Conservation (phyloP, 2,888 invertebrate genomes). For the Neoaliturus tenellus region DNA sequence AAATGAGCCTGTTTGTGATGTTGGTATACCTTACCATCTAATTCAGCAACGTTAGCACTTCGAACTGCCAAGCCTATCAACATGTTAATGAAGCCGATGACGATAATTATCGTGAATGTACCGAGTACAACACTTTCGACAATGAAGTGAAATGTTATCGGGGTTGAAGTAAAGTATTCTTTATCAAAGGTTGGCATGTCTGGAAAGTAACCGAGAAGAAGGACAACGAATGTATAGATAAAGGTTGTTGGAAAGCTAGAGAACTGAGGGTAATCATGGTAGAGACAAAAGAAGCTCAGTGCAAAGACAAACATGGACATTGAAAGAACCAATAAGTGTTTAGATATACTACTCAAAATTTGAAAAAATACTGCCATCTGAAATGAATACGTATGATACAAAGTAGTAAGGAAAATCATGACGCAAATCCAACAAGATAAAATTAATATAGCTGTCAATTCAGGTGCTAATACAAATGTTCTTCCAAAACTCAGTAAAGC, state of each 20-base stretch:
- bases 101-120: neutral
- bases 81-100: conserved; percentile 27
- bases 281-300: conserved; percentile 40
- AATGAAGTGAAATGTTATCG: conserved; percentile 10
- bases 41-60: neutral
- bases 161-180: conserved; percentile 7
- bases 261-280: neutral
- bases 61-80: conserved; percentile 14
- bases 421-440: conserved; percentile 6
- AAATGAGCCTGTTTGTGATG: neutral
- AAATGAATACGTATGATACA: conserved; percentile 4
- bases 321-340: conserved; percentile 27
- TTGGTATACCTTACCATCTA: conserved; percentile 32
- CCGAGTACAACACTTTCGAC: neutral
- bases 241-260: conserved; percentile 8
- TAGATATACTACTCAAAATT: conserved; percentile 7
- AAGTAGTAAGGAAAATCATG: neutral
- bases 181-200: conserved; percentile 7
- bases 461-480: neutral
- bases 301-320: conserved; percentile 21
- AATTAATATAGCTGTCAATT: neutral
- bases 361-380: conserved; percentile 37
- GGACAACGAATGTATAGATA: conserved; percentile 27
- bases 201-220: conserved; percentile 2
- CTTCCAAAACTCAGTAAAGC: neutral